Conservation (phyloP, 2,888 invertebrate genomes). For the Dexiosoma caninum region DNA sequence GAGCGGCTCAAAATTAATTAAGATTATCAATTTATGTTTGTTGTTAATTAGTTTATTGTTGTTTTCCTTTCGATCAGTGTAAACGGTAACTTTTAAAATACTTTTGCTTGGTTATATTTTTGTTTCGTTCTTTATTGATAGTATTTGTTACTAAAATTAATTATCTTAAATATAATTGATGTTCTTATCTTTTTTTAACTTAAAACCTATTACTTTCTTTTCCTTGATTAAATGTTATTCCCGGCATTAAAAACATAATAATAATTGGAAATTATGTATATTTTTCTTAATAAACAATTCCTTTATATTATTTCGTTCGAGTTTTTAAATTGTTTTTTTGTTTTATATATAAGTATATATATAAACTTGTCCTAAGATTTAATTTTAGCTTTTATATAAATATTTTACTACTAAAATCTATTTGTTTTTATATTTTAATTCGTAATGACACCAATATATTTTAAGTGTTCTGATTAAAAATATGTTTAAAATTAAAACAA, state of each 20-base stretch:
- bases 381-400: conserved; percentile 35
- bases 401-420: conserved; percentile 57
- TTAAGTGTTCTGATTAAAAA: conserved; percentile 2
- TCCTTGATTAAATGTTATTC: conserved; percentile 53
- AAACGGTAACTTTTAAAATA: conserved; percentile 17
- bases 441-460: conserved; percentile 27
- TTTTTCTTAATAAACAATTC: conserved; percentile 55
- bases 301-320: conserved; percentile 26
- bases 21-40: too few relatives aligned
- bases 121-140: conserved; percentile 8
- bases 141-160: conserved; percentile 16
- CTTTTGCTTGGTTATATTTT: conserved; percentile 40
- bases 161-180: conserved; percentile 49
- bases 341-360: too few relatives aligned
- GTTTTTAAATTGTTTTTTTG: not conserved
- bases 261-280: conserved; percentile 49
- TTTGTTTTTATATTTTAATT: conserved; percentile 5
- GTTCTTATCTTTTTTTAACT: conserved; percentile 25
- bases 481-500: not conserved
- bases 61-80: conserved; percentile 5
- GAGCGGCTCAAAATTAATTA: too few relatives aligned
- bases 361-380: conserved; percentile 37
- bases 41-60: conserved; percentile 1
- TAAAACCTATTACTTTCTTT: conserved; percentile 35
- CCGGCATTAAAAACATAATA: conserved; percentile 56